Base-by-base conservation (phyloP, 2,888 invertebrate species). In the Tetragnatha montana region DNA sequence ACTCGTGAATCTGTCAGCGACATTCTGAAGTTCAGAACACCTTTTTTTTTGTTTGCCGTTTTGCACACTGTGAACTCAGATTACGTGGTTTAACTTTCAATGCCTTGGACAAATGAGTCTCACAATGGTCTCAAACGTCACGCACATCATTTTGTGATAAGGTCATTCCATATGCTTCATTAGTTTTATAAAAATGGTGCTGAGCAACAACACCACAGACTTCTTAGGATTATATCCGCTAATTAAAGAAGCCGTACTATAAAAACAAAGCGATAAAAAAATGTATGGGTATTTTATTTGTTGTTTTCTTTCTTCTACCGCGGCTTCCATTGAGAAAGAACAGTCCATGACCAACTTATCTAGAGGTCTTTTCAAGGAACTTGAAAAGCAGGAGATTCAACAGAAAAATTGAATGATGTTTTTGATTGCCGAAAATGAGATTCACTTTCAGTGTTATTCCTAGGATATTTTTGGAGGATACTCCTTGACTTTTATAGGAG, bases 71-170 rank as follows among this genome's bases (percentile, higher is more conserved):
- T 60, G 60, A 60, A 60, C 60, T 60, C 60, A 8, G 12, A 10
- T 60, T 60, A 60, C 60, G 60, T 60, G 60, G 60, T 60, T 60
- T 60, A 60, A 60, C 60, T 60, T 60, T 60, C 60, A 60, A 60
- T 60, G 60, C 4, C 14, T 60, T 12, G 12, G 17, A 60, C 17
- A 60, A 60, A 60, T 60, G 17, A 60, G 60, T 17, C 60, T 4
- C 17, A 17, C 60, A 60, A 60, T 60, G 60, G 17, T 17, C 17
- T 7, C 35, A 35, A 60, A 60, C 17, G 60, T 60, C 60, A 60
- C 60, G 60, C 60, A 60, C 60, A 60, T 8, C 60, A 60, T 60
- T 60, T 35, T 35, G 35, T 60, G 60, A 60, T 60, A 60, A 60
- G 10, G 60, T 60, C 60, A 60, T 60, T 60, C 60, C 60, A 60